These are phyloP conservation scores for Mustela nigripes DNA, from an alignment of 2,113 vertebrate species.

Conservation along the genomic window DNA sequence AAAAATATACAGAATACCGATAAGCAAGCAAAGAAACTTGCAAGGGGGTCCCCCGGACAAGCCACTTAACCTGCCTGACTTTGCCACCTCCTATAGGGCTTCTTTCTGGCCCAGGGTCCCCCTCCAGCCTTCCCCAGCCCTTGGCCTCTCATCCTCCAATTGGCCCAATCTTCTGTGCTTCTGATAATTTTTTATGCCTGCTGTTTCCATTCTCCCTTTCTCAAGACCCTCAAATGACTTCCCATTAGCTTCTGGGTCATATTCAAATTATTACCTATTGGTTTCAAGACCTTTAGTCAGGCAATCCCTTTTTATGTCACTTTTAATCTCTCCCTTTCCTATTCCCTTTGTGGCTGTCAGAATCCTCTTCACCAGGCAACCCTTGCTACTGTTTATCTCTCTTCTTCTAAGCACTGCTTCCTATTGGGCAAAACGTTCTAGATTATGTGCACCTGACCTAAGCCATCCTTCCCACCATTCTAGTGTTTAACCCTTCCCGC, in stretches of 20 bases:
- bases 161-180: conserved; percentile 49
- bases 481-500: not conserved
- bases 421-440: not conserved
- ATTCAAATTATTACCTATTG: conserved; percentile 73
- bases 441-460: not conserved
- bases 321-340: conserved; percentile 63
- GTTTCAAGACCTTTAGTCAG: conserved; percentile 70
- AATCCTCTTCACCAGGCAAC: not conserved
- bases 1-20: not conserved
- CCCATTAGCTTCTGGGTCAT: conserved; percentile 70
- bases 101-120: not conserved
- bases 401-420: not conserved
- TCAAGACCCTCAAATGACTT: conserved; percentile 70
- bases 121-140: not conserved
- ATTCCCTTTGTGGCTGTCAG: conserved; percentile 23
- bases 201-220: conserved; percentile 51
- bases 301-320: conserved; percentile 66
- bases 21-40: not conserved
- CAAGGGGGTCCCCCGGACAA: not conserved
- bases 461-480: not conserved
- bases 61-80: not conserved
- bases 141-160: conserved; percentile 13
- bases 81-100: not conserved
- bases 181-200: conserved; percentile 38
- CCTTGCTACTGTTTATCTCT: not conserved